Evolutionary conservation across 1,140 invertebrate species (phyloP).

Genomic region (Drosophila sproati): DNA sequence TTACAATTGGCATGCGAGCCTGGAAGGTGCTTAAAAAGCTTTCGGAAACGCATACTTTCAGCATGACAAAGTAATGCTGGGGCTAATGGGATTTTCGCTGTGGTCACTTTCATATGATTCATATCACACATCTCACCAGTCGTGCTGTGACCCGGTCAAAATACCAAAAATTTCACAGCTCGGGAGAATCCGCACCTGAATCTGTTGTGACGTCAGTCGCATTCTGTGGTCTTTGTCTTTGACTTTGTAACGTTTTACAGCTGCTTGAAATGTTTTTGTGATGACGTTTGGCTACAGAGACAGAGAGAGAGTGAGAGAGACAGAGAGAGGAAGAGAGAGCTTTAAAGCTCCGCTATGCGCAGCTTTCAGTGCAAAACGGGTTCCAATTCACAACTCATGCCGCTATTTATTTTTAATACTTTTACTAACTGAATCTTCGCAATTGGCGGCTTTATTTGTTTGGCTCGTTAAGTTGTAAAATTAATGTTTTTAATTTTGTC

Average conservation of each 20-base stretch:
- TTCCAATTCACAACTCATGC: slow-evolving; percentile 45
- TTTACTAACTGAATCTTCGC: slow-evolving; percentile 56
- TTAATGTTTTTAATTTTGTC: slow-evolving; percentile 25
- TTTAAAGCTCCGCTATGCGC: slow-evolving; percentile 5
- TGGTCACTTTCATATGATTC: slow-evolving; percentile 17
- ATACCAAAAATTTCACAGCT: background rate
- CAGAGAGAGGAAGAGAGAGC: slow-evolving; percentile 4
- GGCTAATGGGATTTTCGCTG: slow-evolving; percentile 28
- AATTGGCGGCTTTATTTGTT: slow-evolving; percentile 15
- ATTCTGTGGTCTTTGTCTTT: slow-evolving; percentile 22
- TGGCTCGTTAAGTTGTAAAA: slow-evolving; percentile 61
- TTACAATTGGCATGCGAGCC: no score
- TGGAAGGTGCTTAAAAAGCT: no score
- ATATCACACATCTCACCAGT: slow-evolving; percentile 1
- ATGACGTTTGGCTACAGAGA: slow-evolving; percentile 32
- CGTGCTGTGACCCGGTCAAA: background rate
- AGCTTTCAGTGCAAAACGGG: slow-evolving; percentile 5
- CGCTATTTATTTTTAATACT: slow-evolving; percentile 44
- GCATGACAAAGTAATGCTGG: background rate
- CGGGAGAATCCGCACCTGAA: slow-evolving; percentile 23
- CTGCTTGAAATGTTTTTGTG: slow-evolving; percentile 16
- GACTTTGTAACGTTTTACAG: background rate
- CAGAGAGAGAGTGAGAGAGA: background rate
- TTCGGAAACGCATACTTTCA: no score
- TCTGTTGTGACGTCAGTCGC: slow-evolving; percentile 47